Percentiles rank a stretch among this genome's conserved stretches.
Evolutionary conservation across 2,797 vertebrate genomes (phyloP).

Genomic region (Ataeniobius toweri): DNA sequence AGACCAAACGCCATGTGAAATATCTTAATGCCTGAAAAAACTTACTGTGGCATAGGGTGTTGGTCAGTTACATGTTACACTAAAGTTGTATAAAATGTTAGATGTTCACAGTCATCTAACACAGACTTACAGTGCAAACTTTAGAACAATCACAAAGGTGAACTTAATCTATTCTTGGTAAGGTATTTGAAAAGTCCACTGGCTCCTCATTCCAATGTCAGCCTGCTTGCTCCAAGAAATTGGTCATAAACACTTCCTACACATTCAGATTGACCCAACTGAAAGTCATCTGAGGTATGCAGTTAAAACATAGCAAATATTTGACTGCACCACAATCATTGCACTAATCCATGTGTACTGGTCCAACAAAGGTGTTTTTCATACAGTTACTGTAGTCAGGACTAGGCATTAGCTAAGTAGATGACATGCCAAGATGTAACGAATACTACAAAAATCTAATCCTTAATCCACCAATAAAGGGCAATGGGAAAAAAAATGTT

Average conservation of each 20-base stretch:
- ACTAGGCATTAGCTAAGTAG: not conserved
- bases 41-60: not conserved
- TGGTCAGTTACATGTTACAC: not conserved
- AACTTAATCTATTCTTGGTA: conserved; percentile 17
- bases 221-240: conserved; percentile 34
- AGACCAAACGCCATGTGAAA: not conserved
- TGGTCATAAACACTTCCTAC: conserved; percentile 32
- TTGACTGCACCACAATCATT: not conserved
- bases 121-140: not conserved
- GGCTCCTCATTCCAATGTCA: conserved; percentile 49
- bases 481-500: too few relatives aligned
- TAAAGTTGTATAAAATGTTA: not conserved
- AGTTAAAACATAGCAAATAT: conserved; percentile 8
- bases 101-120: not conserved
- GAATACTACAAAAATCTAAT: not conserved
- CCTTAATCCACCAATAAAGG: not conserved
- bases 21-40: not conserved
- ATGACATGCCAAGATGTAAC: not conserved
- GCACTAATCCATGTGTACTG: conserved; percentile 1
- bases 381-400: not conserved
- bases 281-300: conserved; percentile 22
- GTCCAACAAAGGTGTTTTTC: conserved; percentile 10
- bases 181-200: conserved; percentile 28
- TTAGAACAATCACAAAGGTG: conserved; percentile 3
- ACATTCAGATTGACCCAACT: conserved; percentile 39